A percentile compares a stretch with the other conserved stretches of the same genome.
Conservation (phyloP, 2,888 invertebrate species). For the Phengaris alcon region DNA sequence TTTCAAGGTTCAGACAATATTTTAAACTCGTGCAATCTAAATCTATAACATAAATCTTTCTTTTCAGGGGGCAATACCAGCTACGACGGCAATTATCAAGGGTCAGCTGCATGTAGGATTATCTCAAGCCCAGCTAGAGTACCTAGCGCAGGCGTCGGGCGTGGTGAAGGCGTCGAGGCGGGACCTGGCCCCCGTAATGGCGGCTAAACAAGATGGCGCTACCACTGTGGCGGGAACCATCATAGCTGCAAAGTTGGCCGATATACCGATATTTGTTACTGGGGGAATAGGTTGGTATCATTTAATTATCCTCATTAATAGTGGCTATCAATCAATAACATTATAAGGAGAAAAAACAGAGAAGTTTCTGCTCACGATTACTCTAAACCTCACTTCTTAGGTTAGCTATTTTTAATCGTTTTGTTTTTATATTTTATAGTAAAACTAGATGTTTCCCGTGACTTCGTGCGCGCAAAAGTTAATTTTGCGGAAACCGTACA, state of each 20-base stretch:
- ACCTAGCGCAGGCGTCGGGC: slow-evolving; percentile 79
- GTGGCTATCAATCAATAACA: too few species aligned
- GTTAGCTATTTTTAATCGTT: too few species aligned
- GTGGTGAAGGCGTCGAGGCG: slow-evolving; percentile 92
- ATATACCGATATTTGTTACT: slow-evolving; percentile 95
- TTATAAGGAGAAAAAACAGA: too few species aligned
- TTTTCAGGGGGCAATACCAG: slow-evolving; percentile 89
- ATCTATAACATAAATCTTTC: neutral
- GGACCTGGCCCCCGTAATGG: slow-evolving; percentile 88
- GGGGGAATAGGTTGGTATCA: slow-evolving; percentile 83
- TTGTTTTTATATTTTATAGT: too few species aligned
- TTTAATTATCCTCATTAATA: neutral
- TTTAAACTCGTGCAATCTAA: too few species aligned
- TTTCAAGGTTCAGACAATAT: neutral
- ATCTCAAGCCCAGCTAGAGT: slow-evolving; percentile 79
- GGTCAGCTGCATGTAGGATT: slow-evolving; percentile 92
- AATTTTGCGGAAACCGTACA: too few species aligned
- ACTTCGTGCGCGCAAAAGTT: too few species aligned
- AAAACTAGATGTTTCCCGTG: too few species aligned
- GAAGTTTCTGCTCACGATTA: too few species aligned
- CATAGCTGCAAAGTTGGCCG: slow-evolving; percentile 88
- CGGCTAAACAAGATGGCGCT: slow-evolving; percentile 88
- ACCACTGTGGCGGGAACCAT: slow-evolving; percentile 98
- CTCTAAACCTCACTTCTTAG: too few species aligned
- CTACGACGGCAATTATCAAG: slow-evolving; percentile 93